phyloP scores from a whole-genome alignment of 1,140 invertebrate genomes.

The Eupristina koningsbergeri region DNA sequence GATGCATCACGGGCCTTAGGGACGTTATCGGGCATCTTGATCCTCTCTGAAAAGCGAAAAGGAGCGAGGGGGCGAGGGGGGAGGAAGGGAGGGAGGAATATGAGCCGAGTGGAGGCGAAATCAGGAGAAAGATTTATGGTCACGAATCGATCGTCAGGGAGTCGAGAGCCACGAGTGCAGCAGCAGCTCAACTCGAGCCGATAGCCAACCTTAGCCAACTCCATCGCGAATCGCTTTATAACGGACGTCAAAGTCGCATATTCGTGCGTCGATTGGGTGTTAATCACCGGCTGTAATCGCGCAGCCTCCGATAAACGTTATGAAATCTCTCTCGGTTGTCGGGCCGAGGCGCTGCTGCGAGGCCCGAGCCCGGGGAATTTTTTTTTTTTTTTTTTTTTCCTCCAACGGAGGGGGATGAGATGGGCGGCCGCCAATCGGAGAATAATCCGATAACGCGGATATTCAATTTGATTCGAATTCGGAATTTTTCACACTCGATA shows the following conservation, averaged over 20 bases:
- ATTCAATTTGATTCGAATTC: neutral
- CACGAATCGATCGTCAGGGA: slow-evolving; percentile 47
- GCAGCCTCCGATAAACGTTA: slow-evolving; percentile 39
- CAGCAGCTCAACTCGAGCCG: slow-evolving; percentile 13
- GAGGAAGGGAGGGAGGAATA: neutral
- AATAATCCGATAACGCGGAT: neutral
- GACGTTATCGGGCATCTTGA: slow-evolving; percentile 30
- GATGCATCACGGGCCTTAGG: slow-evolving; percentile 34
- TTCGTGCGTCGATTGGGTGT: slow-evolving; percentile 46
- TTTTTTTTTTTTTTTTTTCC: slow-evolving; percentile 2
- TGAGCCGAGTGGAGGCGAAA: slow-evolving; percentile 1
- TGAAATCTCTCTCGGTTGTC: slow-evolving; percentile 37
- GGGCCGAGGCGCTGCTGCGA: neutral
- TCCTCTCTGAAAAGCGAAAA: neutral
- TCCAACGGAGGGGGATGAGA: neutral
- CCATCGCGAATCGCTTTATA: slow-evolving; percentile 30
- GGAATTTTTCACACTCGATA: neutral
- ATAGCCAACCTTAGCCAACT: neutral
- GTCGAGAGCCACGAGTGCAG: neutral
- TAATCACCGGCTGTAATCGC: slow-evolving; percentile 47
- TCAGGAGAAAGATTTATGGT: slow-evolving; percentile 42
- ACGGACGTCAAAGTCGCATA: slow-evolving; percentile 32
- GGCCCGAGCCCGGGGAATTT: neutral
- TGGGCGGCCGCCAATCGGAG: neutral
- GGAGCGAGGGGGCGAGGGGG: neutral